Conservation (phyloP, 2,888 invertebrate genomes). For the Metellina segmentata region DNA sequence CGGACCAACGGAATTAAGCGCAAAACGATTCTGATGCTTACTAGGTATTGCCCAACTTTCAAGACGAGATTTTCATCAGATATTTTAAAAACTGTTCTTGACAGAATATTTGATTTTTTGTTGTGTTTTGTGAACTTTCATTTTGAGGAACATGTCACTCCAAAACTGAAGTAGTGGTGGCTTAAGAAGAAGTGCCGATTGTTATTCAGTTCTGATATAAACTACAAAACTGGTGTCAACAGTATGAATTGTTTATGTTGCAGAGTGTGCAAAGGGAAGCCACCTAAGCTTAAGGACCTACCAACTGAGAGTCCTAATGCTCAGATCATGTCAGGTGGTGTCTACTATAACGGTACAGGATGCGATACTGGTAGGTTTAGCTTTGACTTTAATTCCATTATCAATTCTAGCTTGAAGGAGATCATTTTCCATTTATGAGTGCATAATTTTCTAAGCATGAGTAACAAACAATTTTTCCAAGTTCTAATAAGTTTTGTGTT, state of each 20-base stretch:
- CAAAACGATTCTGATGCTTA: no score
- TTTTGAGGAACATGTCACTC: neutral
- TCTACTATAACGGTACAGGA: slow-evolving; percentile 74
- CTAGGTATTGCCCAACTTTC: no score
- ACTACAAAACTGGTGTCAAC: neutral
- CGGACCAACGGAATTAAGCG: no score
- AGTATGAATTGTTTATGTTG: slow-evolving; percentile 73
- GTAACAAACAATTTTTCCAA: no score
- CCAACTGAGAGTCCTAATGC: slow-evolving; percentile 68
- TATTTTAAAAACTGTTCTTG: neutral
- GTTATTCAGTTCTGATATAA: neutral
- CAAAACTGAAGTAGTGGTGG: neutral
- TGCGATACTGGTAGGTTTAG: slow-evolving; percentile 61
- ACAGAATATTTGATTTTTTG: neutral
- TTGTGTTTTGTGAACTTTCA: neutral
- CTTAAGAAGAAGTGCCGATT: neutral
- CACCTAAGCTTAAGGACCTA: slow-evolving; percentile 41
- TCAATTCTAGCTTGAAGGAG: no score
- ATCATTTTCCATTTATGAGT: neutral
- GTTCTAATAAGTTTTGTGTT: no score
- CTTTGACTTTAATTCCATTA: neutral
- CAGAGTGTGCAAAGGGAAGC: slow-evolving; percentile 46
- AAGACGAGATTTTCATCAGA: neutral
- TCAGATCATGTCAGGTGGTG: slow-evolving; percentile 72
- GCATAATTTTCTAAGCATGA: no score